Conservation (phyloP, 92 coral and sea anemone genomes). For the Ricordea florida region DNA sequence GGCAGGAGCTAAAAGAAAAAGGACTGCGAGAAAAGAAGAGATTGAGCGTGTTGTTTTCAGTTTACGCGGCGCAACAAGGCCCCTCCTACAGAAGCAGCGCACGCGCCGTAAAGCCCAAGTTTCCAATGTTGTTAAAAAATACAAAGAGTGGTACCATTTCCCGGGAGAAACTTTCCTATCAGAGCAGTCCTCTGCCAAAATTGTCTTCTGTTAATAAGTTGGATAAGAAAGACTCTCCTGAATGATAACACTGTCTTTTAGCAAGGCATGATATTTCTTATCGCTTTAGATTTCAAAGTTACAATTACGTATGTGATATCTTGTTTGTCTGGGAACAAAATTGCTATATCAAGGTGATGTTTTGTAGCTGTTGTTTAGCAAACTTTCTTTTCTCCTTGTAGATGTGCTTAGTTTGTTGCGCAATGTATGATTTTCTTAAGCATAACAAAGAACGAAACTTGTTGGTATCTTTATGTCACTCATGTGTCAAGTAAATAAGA, state of each 20-base stretch:
- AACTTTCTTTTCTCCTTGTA: no score
- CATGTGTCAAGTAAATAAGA: no score
- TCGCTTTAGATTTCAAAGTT: not conserved
- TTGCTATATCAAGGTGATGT: no score
- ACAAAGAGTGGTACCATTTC: constrained; percentile 31
- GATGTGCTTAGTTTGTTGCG: no score
- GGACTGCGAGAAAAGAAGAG: constrained; percentile 75
- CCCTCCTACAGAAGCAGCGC: constrained; percentile 77
- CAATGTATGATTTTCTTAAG: no score
- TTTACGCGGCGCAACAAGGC: constrained; percentile 89
- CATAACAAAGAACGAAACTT: no score
- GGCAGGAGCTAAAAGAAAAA: constrained; percentile 41
- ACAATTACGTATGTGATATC: no score
- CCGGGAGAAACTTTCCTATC: constrained; percentile 23
- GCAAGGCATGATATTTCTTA: not conserved
- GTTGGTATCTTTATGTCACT: no score
- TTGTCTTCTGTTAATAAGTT: constrained; percentile 18
- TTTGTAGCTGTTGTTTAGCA: no score
- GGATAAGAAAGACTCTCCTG: constrained; percentile 1
- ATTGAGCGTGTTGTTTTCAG: constrained; percentile 67
- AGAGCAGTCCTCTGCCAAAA: constrained; percentile 25
- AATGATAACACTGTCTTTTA: not conserved
- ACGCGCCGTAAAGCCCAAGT: constrained; percentile 69
- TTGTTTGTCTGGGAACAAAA: no score
- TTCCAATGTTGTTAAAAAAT: constrained; percentile 73